phyloP scores from a whole-genome alignment of 2,113 vertebrate species.

The Balaeniceps rex region DNA sequence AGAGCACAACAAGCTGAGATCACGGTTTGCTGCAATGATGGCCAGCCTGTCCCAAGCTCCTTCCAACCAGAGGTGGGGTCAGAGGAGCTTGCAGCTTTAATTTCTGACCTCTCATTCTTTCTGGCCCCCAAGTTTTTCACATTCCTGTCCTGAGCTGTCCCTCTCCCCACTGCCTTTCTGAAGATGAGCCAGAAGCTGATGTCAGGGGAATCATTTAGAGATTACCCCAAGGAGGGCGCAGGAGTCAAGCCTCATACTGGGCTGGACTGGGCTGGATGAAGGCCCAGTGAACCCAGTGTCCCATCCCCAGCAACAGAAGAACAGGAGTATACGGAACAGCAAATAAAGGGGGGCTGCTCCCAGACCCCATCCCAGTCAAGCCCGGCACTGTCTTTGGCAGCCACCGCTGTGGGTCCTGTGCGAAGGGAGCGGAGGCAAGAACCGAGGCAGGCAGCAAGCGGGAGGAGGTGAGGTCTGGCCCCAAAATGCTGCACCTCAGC shows the following conservation, averaged over 20 bases:
- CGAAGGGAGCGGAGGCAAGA: not conserved
- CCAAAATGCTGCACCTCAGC: not conserved
- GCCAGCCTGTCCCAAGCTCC: not conserved
- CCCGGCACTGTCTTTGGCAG: not conserved
- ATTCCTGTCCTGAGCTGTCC: not conserved
- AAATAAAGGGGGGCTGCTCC: not conserved
- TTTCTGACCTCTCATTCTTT: not conserved
- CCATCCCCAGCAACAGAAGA: not conserved
- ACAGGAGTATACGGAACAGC: not conserved
- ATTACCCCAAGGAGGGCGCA: not conserved
- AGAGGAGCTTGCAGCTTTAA: not conserved
- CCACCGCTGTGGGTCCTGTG: fast-evolving
- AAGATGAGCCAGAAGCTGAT: conserved; percentile 4
- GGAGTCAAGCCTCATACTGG: not conserved
- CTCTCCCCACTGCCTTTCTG: not conserved
- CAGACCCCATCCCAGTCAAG: not conserved
- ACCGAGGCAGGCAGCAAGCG: not conserved
- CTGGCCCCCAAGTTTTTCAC: not conserved
- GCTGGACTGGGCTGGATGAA: not conserved
- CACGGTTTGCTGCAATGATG: not conserved
- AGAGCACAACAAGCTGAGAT: not conserved
- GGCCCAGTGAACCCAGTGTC: not conserved
- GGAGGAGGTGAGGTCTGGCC: not conserved
- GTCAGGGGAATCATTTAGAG: not conserved
- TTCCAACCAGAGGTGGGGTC: not conserved